These are phyloP conservation scores for Murina feae DNA, from an alignment of 2,113 vertebrate species.

Conservation along the genomic window DNA sequence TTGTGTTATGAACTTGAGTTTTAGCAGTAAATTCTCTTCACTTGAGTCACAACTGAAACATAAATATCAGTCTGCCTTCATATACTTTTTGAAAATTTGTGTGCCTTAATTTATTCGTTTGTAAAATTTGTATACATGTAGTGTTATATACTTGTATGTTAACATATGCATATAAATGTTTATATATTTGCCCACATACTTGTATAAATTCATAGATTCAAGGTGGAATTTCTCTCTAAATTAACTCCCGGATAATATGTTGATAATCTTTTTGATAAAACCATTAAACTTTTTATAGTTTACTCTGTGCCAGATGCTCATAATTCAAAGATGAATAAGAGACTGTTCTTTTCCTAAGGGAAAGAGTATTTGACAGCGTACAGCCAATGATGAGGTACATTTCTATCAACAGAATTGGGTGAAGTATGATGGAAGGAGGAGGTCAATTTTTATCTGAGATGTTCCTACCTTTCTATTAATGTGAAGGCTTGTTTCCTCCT, in stretches of 20 bases:
- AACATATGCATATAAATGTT: neutral
- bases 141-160: neutral
- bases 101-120: neutral
- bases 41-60: neutral
- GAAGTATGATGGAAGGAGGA: neutral
- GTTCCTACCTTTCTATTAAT: neutral
- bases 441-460: neutral
- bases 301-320: constrained; percentile 30
- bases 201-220: neutral
- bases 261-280: neutral
- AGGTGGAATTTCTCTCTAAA: neutral
- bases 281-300: neutral
- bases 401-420: neutral
- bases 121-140: neutral
- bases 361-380: neutral
- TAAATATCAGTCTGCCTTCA: neutral
- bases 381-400: neutral
- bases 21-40: neutral
- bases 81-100: neutral
- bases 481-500: neutral
- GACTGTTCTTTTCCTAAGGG: constrained; percentile 33
- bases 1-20: neutral
- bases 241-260: neutral
- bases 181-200: neutral
- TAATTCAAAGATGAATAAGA: constrained; percentile 34